Conservation (phyloP, 2,888 invertebrate genomes). For the Philereme transversata region DNA sequence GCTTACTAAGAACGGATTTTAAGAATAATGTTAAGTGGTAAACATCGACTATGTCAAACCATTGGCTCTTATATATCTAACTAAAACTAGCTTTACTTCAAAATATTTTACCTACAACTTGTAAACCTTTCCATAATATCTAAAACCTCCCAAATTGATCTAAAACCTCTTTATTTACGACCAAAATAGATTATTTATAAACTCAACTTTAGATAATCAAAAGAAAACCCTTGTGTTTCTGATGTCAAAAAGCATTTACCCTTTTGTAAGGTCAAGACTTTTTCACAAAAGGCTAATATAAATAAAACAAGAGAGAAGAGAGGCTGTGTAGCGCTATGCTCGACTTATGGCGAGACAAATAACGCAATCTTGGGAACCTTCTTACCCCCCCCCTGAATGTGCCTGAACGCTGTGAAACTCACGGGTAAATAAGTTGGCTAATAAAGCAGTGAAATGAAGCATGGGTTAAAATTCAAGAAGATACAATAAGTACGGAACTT, state of each 20-base stretch:
- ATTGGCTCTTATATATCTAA: no score
- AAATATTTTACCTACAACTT: no score
- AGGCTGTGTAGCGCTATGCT: conserved; percentile 26
- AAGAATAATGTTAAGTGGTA: no score
- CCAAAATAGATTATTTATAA: background rate
- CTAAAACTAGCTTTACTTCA: no score
- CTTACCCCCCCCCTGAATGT: conserved; percentile 38
- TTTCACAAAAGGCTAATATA: conserved; percentile 31
- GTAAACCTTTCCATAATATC: no score
- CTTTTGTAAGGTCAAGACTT: background rate
- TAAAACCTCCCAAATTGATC: no score
- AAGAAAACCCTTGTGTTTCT: background rate
- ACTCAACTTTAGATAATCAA: background rate
- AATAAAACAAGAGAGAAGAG: conserved; percentile 32
- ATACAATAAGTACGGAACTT: no score
- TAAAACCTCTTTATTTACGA: background rate
- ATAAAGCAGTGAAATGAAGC: no score
- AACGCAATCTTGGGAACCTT: conserved; percentile 38
- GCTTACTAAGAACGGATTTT: no score
- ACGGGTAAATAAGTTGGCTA: background rate
- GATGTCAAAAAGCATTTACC: conserved; percentile 8
- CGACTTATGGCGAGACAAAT: conserved; percentile 37
- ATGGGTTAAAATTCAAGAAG: no score
- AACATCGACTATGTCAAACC: no score
- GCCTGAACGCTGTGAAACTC: conserved; percentile 1